Evolutionary conservation across 92 coral and sea anemone genomes (phyloP), one percentile per base, ranked within the genome.

Genomic region (Palythoa heliodiscus): DNA sequence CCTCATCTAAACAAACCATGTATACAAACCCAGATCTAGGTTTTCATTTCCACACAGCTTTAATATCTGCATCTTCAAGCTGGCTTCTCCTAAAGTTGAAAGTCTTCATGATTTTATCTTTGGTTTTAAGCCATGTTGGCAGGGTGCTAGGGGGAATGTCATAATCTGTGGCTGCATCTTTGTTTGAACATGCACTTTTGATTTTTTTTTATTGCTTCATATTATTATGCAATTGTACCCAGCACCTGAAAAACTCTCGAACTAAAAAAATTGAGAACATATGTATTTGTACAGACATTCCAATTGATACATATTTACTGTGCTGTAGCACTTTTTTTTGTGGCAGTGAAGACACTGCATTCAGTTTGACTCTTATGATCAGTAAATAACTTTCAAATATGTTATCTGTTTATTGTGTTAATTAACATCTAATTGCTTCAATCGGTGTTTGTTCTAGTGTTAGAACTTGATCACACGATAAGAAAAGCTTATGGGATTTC

Each of bases 121-220:
- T 83, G 87, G 60, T 83, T 83, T 83, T 83, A 71, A 83, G 87
- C 87, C 87, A 71, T 83, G 87, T 83, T 71, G 80, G 72, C 87
- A 83, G 87, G 70, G 87, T 89, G 37, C 83, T 89, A 79, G 85
- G 91, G 76, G 91, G 54, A 78, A 84, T 86, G 39, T 83, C 67
- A 77, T 88, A 88, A 79, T 88, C 82, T 71, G 90, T 77, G 73
- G 90, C 90, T 63, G 82, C 87, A 12, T 87, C 69, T 69, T 87
- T 82, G 86, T 89, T 89, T 70, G 71, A 48, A 84, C 87, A 70
- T 72, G 88, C 88, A 57, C 88, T 24, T 64, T 89, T 82, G 52
- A 89, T 39, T 75, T 88, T 88, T 88, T 74, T 89, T 88, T 55
- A 88, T 79, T 40, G 91, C 91, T 84, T 89, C 88, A 84, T 89